Base-by-base conservation (phyloP, 1,140 invertebrate species). In the Platyura marginata region DNA sequence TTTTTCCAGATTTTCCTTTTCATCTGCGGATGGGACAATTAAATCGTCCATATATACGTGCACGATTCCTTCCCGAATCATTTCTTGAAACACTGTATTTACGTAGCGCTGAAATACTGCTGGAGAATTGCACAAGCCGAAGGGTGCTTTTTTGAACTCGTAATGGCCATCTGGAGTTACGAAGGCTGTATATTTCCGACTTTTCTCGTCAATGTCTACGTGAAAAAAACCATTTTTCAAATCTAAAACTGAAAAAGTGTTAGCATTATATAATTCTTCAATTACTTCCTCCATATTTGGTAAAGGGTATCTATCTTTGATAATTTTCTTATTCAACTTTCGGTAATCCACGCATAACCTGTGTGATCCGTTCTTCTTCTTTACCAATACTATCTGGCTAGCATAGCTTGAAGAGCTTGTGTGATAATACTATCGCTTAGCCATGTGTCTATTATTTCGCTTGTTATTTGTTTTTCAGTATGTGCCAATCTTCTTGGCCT, bases 231-330 rank as follows among this genome's bases (percentile, higher is more conserved):
- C 25, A n/a, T n/a, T n/a, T n/a, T n/a, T n/a, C n/a, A n/a, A n/a
- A n/a, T n/a, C n/a, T n/a, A n/a, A n/a, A n/a, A 46, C 46, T 37
- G 48, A 49, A 45, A 56, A 61, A 20, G 47, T 40, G 21, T 47
- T 46, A 19, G 15, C 41, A 2, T 40, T 34, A 15, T 38, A 35
- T 1, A 54, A 23, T 21, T 46, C 40, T 18, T 57, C 50, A 3
- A 60, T 25, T n/a, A 48, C 34, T 33, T 57, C 55, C 2, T 58
- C 55, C 10, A 57, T 57, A 11, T 54, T 20, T 3, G 53, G 51
- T 38, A 52, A 44, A 8, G 53, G 52, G 46, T 49, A 58, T 33
- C 44, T 38, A 44, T 52, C 49, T 18, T 46, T 47, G n/a, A 46
- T 20, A 1, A 49, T 47, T 18, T 49, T 42, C n/a, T n/a, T n/a